A percentile compares a stretch with the other conserved stretches of the same genome.
These are phyloP conservation scores for Rhogogaster chlorosoma DNA, from an alignment of 2,888 invertebrate species.

Conservation along the genomic window DNA sequence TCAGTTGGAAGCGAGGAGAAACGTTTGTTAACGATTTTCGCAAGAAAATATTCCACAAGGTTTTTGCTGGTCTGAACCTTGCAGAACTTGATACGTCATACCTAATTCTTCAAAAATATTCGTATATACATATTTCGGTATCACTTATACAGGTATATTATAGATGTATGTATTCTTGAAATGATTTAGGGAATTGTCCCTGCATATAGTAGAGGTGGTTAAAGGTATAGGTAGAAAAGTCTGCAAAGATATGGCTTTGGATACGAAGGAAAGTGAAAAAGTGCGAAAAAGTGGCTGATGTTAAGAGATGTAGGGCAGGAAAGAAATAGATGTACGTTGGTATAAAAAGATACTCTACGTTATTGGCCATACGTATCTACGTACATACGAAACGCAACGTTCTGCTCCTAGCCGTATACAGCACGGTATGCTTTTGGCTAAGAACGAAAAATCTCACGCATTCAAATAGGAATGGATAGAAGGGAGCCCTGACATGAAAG, in stretches of 20 bases:
- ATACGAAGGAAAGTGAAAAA: not conserved
- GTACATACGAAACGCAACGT: not conserved
- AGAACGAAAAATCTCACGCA: slow-evolving; percentile 44
- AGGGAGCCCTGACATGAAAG: slow-evolving; percentile 39
- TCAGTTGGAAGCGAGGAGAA: not conserved
- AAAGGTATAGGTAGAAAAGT: not conserved
- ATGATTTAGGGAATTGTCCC: not conserved
- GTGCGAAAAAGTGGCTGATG: not conserved
- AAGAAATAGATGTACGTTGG: not conserved
- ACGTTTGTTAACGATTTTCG: slow-evolving; percentile 16
- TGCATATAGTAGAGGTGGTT: not conserved
- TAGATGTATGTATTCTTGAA: not conserved
- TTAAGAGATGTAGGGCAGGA: not conserved
- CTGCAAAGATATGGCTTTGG: not conserved
- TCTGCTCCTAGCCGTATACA: not conserved
- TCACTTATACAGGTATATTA: not conserved
- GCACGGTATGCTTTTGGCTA: slow-evolving; percentile 15
- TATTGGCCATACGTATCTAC: slow-evolving; percentile 22
- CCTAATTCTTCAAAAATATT: not conserved
- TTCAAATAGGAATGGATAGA: slow-evolving; percentile 37
- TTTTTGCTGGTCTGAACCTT: not conserved
- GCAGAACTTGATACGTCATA: not conserved
- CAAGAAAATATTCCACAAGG: not conserved
- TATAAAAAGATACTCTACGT: slow-evolving; percentile 11
- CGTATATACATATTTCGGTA: not conserved